Evolutionary conservation across 2,797 vertebrate genomes (phyloP), one percentile per base, ranked within the genome.

Genomic region (Diglossa cyanea): DNA sequence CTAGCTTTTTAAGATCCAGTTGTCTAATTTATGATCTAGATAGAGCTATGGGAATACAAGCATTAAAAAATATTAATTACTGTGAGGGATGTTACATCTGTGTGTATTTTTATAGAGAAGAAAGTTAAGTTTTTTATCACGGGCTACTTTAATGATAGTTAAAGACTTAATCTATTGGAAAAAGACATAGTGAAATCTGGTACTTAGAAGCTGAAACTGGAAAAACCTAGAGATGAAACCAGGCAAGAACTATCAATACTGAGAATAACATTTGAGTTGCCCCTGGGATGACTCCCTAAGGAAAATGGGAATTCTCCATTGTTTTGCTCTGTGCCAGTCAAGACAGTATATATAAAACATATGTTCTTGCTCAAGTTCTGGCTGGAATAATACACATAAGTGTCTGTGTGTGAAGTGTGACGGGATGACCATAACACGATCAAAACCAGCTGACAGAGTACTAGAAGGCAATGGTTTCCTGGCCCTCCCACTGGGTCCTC

Each of bases 401-500:
- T 48, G n/a, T 84, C 62, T 88, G 47, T 91, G 39, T 83, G 65
- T 86, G 58, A 89, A 71, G 47, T 75, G 84, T 75, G 75, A 88
- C 0, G 0, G 73, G 53, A 85, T 83, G 84, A 65, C 87, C 61
- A 23, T 68, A 77, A 90, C 33, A 57, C 0, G 0, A 80, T 40
- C 65, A 74, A 91, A 95, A 79, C 0, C 60, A 90, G 57, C 61
- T 91, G 75, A 91, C 55, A 68, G 50, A 75, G 57, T 72, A 80
- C 65, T 1, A 0, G 53, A 89, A 60, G 55, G 86, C 72, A 74
- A 31, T 68, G 67, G 53, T 81, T 92, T 93, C 81, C 79, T 88
- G 72, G 85, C 66, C 91, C 86, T 96, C 91, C 91, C 81, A 87
- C 82, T 63, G 45, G 80, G 80, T 89, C 90, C 93, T 95, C 92